A percentile compares a stretch with the other conserved stretches of the same genome.
Conservation (phyloP, 2,888 invertebrate species). For the Clunio marinus region DNA sequence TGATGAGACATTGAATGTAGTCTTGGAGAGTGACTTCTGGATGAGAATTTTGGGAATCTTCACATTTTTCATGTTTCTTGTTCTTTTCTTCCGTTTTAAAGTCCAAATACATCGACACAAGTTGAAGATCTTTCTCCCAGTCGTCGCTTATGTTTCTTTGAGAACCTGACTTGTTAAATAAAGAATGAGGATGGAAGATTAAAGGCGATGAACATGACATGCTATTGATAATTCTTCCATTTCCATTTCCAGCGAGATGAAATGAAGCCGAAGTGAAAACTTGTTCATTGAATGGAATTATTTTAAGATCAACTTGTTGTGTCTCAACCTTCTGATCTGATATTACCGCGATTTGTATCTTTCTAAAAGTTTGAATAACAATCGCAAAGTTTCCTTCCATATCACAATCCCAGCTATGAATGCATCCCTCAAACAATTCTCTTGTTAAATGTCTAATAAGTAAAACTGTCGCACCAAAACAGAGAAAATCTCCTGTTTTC, state of each 20-base stretch:
- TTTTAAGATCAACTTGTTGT: conserved; percentile 9
- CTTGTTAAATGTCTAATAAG: conserved; percentile 46
- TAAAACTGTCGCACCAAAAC: conserved; percentile 47
- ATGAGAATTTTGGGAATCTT: too few relatives aligned
- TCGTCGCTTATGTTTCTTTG: too few relatives aligned
- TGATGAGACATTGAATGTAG: neutral
- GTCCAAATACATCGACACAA: conserved; percentile 28
- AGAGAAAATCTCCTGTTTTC: conserved; percentile 43
- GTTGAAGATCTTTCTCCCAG: conserved; percentile 29
- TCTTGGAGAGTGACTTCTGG: neutral
- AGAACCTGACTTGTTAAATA: too few relatives aligned
- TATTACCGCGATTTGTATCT: too few relatives aligned
- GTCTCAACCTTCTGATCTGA: neutral
- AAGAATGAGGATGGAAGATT: too few relatives aligned
- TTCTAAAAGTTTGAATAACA: too few relatives aligned
- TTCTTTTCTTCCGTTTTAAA: conserved; percentile 16
- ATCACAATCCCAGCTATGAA: neutral
- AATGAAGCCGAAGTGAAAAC: too few relatives aligned
- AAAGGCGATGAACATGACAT: too few relatives aligned
- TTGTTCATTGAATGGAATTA: too few relatives aligned
- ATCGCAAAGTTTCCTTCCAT: conserved; percentile 16
- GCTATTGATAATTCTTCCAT: too few relatives aligned
- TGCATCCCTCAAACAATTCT: conserved; percentile 44
- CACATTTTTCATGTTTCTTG: neutral
- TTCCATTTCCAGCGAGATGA: too few relatives aligned